These are phyloP conservation scores for Plectrocnemia conspersa DNA, from an alignment of 1,140 invertebrate genomes.

Conservation along the genomic window DNA sequence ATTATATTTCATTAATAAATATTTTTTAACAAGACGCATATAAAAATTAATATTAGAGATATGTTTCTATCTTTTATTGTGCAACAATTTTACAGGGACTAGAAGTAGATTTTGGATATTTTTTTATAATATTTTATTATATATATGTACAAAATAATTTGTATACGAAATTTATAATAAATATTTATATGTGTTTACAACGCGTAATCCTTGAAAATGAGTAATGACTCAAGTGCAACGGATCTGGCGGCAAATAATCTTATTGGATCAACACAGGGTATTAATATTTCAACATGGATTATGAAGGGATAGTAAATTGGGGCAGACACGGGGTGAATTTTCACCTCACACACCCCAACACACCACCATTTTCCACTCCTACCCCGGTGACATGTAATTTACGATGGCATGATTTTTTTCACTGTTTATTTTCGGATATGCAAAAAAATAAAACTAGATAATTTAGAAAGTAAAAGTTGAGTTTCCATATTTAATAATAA, in stretches of 20 bases:
- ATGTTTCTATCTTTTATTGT: no score
- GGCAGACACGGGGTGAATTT: constrained; percentile 19
- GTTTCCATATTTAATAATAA: not conserved
- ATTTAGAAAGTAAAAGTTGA: not conserved
- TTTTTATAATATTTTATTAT: no score
- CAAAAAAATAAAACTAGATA: not conserved
- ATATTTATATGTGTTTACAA: no score
- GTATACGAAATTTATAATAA: no score
- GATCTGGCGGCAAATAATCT: constrained; percentile 35
- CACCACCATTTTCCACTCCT: not conserved
- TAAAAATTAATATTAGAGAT: no score
- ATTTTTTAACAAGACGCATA: no score
- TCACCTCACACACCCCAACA: no score
- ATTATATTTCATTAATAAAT: no score
- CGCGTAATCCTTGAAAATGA: constrained; percentile 32
- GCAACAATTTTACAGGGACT: no score
- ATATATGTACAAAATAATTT: no score
- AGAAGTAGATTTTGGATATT: no score
- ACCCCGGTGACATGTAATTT: not conserved
- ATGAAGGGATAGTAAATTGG: constrained; percentile 30
- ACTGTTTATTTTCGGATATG: not conserved
- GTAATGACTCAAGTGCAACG: constrained; percentile 31
- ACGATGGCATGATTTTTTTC: not conserved
- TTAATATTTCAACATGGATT: constrained; percentile 36
- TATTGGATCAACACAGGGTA: constrained; percentile 34